Evolutionary conservation across 2,888 invertebrate genomes (phyloP).

Genomic region (Arge pagana): DNA sequence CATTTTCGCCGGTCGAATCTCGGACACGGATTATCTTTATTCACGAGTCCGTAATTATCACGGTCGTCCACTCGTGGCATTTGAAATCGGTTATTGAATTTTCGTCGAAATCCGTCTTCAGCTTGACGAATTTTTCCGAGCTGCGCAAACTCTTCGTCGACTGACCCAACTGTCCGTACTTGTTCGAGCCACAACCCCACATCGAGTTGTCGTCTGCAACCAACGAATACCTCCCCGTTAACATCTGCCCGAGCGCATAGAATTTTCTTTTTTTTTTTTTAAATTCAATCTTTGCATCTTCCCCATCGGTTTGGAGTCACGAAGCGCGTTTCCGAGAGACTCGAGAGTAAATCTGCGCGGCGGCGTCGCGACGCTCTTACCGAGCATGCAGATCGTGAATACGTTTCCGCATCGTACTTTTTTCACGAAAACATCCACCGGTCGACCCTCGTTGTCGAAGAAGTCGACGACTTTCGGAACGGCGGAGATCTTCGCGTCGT

Average conservation of each 20-base stretch:
- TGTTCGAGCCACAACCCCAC: conserved; percentile 81
- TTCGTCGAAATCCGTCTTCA: conserved; percentile 33
- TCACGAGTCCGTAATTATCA: conserved; percentile 41
- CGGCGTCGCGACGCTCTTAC: conserved; percentile 50
- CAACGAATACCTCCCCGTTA: no score
- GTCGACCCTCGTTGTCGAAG: conserved; percentile 35
- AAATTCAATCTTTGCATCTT: no score
- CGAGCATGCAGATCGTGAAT: conserved; percentile 73
- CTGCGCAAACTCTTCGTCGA: conserved; percentile 27
- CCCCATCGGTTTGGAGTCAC: no score
- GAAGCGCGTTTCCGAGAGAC: no score
- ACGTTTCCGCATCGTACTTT: conserved; percentile 75
- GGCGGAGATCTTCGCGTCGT: conserved; percentile 58
- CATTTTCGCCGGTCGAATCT: no score
- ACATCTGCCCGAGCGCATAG: no score
- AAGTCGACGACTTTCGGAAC: conserved; percentile 62
- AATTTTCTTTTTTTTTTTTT: no score
- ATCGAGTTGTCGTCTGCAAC: conserved; percentile 67
- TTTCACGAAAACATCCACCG: conserved; percentile 52
- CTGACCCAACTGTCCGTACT: conserved; percentile 76
- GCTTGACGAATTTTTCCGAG: conserved; percentile 39
- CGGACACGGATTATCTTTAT: no score
- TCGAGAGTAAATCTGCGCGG: background rate
- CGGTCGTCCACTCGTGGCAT: conserved; percentile 53
- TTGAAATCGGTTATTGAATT: conserved; percentile 44